Base-by-base conservation (phyloP, 30 jellyfish, hydroid and myxozoan genomes). In the Aurelia coerulea region DNA sequence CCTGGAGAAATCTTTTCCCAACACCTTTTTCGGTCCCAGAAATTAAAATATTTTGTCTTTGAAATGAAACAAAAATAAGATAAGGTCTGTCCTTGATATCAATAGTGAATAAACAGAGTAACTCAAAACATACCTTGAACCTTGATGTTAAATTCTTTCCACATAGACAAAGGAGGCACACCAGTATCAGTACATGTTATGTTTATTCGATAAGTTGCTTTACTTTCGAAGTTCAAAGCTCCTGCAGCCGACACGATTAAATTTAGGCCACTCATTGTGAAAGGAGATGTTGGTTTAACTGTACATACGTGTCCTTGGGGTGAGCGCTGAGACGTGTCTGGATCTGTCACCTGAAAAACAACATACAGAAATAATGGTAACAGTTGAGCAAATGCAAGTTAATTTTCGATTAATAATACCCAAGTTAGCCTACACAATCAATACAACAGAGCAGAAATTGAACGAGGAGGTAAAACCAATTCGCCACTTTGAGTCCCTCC, bases 151-250 rank as follows among this genome's bases (percentile, higher is more conserved):
- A 78, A 68, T 68, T 16, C 39, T 34, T 69, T 73, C 56, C 76
- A 60, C 52, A 88, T 0, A 0, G 91, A 68, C 64, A 88, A 64
- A 18, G 91, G 91, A 33, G 96, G 96, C 11, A 35, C 65, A 10
- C 96, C 96, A 68, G 68, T 62, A 39, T 88, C 96, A 16, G 83
- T 60, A 59, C 96, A 88, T 12, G 91, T 78, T 5, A 88, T 64
- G 51, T 35, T 33, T 0, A 88, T 65, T 41, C 39, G 71, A 50
- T 78, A 78, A 0, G 77, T 19, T 16, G 75, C 23, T 69, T 78
- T 72, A 2, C 39, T 8, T 41, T 78, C 96, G 60, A 14, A 87
- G 42, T 87, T 71, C 71, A 87, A 35, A 10, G 65, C 59, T 41
- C 39, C 53, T 7, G 58, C 74, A 46, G 56, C 8, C 2, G 74